Conservation (phyloP, 2,888 invertebrate genomes). For the Leucophenga maculata region DNA sequence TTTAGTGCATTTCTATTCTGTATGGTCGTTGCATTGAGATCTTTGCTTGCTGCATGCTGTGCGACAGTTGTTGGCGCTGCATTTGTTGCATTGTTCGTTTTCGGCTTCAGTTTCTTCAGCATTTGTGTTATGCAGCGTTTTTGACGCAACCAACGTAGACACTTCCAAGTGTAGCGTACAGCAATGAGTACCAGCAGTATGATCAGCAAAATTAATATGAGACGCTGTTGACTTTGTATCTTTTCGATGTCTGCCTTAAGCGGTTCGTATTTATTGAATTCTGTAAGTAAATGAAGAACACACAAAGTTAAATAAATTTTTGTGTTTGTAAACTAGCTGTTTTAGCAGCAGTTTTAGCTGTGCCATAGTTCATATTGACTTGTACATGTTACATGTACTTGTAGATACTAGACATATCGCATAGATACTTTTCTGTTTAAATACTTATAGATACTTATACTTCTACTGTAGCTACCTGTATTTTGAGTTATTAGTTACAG, state of each 20-base stretch:
- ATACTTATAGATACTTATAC: too few relatives aligned
- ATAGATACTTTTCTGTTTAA: too few relatives aligned
- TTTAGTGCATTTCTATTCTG: constrained; percentile 65
- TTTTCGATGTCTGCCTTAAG: constrained; percentile 60
- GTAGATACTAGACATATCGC: too few relatives aligned
- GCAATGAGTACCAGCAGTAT: constrained; percentile 57
- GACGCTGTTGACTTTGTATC: constrained; percentile 58
- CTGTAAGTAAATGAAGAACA: constrained; percentile 41
- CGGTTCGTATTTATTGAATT: constrained; percentile 53
- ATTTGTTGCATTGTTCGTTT: background rate
- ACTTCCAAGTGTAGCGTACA: constrained; percentile 57
- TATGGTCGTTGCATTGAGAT: constrained; percentile 64
- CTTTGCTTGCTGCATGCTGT: constrained; percentile 47
- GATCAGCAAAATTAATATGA: constrained; percentile 59
- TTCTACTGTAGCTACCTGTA: too few relatives aligned
- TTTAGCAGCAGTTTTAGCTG: too few relatives aligned
- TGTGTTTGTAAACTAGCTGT: too few relatives aligned
- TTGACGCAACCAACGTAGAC: constrained; percentile 57
- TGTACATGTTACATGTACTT: too few relatives aligned
- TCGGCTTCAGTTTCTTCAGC: constrained; percentile 56
- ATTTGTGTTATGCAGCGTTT: constrained; percentile 52
- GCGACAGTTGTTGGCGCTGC: constrained; percentile 20
- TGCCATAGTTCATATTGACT: too few relatives aligned
- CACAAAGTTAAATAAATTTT: background rate
- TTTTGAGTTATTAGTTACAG: too few relatives aligned